Base-by-base conservation (phyloP, 1,140 invertebrate species). In the Melitaea cinxia region DNA sequence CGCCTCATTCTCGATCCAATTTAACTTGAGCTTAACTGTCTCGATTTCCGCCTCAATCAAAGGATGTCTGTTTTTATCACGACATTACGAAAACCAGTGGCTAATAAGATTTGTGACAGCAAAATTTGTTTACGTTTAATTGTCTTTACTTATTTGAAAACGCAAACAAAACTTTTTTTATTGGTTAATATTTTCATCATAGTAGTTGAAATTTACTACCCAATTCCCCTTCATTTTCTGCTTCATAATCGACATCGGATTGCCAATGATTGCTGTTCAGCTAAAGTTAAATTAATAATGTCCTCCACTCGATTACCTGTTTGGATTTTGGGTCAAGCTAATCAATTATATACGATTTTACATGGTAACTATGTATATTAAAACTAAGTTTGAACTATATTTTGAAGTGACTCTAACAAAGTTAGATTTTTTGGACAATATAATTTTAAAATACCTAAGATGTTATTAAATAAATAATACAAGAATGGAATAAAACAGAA, bases 1-100 rank as follows among this genome's bases (percentile, higher is more conserved):
- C 42, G 30, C 47, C 47, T 52, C 45, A 52, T 52, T 35, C 47
- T 45, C 55, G 52, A 55, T 63, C 23, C 60, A 55, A 63, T 63
- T 63, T 63, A 42, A 47, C 37, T 60, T 50, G 12, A 24, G 26
- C 47, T 49, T 57, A 59, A 59, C 42, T 60, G 60, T 55, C 50
- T 55, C 60, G 52, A 63, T 63, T 63, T 63, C 52, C 60, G 52
- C 33, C 37, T 63, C 50, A 63, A 63, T 63, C 60, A 55, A 63
- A 55, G 37, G 42, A 45, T 58, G 26, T 47, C 37, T 33, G 50
- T 37, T 55, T 35, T 28, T 50, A 52, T 55, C 12, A 55, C 15
- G 15, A 23, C 37, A 37, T 55, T 55, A 45, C 26, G 60, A 33
- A 19, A 49, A 39, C 42, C 23, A 21, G 37, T 9, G 23, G 7